Evolutionary conservation across 2,797 vertebrate species (phyloP).

Genomic region (Eupleurogrammus muticus): DNA sequence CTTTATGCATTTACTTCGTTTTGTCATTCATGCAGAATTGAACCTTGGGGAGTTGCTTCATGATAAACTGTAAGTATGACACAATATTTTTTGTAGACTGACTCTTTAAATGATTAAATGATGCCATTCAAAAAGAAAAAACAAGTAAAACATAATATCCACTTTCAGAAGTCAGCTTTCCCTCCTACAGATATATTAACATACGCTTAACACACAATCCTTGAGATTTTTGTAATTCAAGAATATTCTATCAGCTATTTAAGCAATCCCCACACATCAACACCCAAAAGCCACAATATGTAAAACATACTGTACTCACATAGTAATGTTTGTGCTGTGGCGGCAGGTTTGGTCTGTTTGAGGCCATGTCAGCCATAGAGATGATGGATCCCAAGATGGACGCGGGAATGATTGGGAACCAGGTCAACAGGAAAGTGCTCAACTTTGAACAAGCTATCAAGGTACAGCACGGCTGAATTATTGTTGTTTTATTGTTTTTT

Average conservation of each 20-base stretch:
- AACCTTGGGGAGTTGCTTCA: conserved; percentile 98
- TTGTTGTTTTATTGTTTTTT: background rate
- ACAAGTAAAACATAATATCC: background rate
- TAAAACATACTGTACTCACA: background rate
- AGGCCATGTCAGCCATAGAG: conserved; percentile 99
- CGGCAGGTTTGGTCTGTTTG: conserved; percentile 96
- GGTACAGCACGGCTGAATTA: conserved; percentile 77
- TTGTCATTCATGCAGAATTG: conserved; percentile 85
- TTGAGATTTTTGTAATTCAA: background rate
- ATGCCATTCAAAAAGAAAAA: too few species aligned
- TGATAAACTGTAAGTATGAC: conserved; percentile 95
- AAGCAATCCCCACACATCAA: background rate
- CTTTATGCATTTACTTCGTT: background rate
- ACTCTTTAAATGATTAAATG: background rate
- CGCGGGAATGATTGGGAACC: conserved; percentile 99
- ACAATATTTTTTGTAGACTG: conserved; percentile 16
- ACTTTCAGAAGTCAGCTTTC: background rate
- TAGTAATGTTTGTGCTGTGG: background rate
- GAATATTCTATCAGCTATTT: background rate
- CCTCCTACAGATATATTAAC: background rate
- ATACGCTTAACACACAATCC: background rate
- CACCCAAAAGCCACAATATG: background rate
- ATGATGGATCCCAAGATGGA: conserved; percentile 99
- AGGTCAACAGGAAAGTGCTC: conserved; percentile 98
- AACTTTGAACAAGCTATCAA: conserved; percentile 99